phyloP scores from a whole-genome alignment of 1,140 invertebrate genomes.

The Leptopilina boulardi region DNA sequence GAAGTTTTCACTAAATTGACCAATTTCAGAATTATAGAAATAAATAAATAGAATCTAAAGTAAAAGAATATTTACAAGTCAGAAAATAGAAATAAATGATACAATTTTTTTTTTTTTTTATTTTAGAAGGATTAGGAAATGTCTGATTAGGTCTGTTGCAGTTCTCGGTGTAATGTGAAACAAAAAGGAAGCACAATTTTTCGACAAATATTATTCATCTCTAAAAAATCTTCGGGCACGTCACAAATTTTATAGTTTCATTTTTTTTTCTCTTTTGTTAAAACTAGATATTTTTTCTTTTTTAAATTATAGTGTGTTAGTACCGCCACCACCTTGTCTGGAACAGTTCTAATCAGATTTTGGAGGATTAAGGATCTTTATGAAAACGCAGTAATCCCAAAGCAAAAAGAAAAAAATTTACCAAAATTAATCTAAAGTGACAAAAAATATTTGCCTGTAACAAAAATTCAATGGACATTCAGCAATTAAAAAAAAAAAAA shows the following conservation, averaged over 20 bases:
- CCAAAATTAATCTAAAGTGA: background rate
- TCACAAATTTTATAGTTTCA: background rate
- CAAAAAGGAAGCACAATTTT: conserved; percentile 37
- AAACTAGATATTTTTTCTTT: background rate
- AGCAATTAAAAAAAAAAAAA: too few relatives aligned
- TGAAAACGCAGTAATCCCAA: conserved; percentile 70
- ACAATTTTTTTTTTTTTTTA: conserved; percentile 1
- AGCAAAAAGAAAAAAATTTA: background rate
- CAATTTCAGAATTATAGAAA: conserved; percentile 28
- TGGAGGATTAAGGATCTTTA: conserved; percentile 60
- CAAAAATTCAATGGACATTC: too few relatives aligned
- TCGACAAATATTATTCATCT: background rate
- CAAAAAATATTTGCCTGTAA: conserved; percentile 37
- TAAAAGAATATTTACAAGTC: background rate
- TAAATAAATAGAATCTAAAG: conserved; percentile 9
- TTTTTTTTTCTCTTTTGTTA: too few relatives aligned
- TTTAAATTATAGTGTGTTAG: conserved; percentile 58
- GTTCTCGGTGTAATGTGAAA: conserved; percentile 56
- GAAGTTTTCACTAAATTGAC: conserved; percentile 40
- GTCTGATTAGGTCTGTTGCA: conserved; percentile 74
- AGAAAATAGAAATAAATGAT: conserved; percentile 36
- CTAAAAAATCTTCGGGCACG: background rate
- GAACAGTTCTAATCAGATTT: conserved; percentile 77
- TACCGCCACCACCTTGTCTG: conserved; percentile 71
- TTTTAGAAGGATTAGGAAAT: conserved; percentile 48